These are phyloP conservation scores for Platycheirus albimanus DNA, from an alignment of 2,888 invertebrate genomes.

Conservation along the genomic window DNA sequence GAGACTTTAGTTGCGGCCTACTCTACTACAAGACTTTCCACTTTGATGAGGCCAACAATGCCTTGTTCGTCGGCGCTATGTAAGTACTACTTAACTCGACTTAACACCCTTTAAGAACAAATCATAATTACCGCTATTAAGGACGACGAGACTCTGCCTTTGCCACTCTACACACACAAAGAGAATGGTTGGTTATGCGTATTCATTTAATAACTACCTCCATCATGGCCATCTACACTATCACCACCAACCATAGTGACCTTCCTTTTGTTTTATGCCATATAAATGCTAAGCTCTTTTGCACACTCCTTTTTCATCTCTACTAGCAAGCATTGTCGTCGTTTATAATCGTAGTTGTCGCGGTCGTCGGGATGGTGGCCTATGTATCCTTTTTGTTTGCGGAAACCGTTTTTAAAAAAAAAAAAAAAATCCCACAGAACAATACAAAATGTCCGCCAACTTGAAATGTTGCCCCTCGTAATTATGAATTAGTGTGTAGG, in stretches of 20 bases:
- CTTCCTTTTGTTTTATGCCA: conserved; percentile 42
- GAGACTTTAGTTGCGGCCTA: conserved; percentile 95
- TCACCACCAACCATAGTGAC: conserved; percentile 26
- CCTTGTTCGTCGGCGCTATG: conserved; percentile 97
- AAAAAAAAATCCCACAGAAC: conserved; percentile 39
- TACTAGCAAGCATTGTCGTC: too few relatives aligned
- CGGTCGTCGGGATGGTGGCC: conserved; percentile 9
- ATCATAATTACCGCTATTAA: conserved; percentile 66
- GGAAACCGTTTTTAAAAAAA: conserved; percentile 58
- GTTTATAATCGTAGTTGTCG: too few relatives aligned
- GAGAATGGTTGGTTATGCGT: conserved; percentile 36
- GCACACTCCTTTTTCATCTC: neutral
- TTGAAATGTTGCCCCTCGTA: conserved; percentile 72
- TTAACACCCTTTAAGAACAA: conserved; percentile 68
- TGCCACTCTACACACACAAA: conserved; percentile 31
- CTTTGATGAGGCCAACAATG: conserved; percentile 92
- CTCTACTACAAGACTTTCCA: conserved; percentile 96
- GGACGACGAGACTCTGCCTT: conserved; percentile 4
- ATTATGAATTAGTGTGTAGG: conserved; percentile 74
- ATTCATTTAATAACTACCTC: conserved; percentile 61
- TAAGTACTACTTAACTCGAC: conserved; percentile 86
- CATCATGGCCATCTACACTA: neutral
- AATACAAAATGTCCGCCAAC: conserved; percentile 72
- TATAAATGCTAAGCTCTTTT: conserved; percentile 4
- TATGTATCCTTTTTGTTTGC: conserved; percentile 44